Percentiles rank a stretch among this genome's conserved stretches.
phyloP scores from a whole-genome alignment of 2,797 vertebrate genomes.

The Neoniphon sammara region DNA sequence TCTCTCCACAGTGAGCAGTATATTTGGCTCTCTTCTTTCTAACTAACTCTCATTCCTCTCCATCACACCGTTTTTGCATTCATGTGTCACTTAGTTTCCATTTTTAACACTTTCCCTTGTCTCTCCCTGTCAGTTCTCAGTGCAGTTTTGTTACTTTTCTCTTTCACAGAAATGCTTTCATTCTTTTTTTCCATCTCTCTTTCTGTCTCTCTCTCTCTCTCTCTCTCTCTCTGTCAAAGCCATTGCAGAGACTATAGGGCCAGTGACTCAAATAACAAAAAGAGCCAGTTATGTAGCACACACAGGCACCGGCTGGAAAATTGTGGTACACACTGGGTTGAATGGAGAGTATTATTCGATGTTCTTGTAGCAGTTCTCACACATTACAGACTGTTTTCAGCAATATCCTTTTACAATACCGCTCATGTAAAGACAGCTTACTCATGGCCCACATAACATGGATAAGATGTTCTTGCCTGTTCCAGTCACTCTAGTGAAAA shows the following conservation, averaged over 20 bases:
- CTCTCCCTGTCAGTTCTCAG: conserved; percentile 15
- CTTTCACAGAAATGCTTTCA: conserved; percentile 9
- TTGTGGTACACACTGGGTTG: no score
- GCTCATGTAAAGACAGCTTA: no score
- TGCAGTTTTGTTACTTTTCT: conserved; percentile 6
- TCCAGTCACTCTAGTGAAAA: no score
- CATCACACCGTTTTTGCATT: conserved; percentile 15
- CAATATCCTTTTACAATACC: no score
- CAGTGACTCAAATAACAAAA: no score
- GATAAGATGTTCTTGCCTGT: no score
- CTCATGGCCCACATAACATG: no score
- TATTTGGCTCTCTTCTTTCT: conserved; percentile 59
- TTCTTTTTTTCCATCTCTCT: background rate
- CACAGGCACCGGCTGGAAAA: background rate
- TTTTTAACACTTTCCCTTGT: conserved; percentile 25
- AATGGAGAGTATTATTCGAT: no score
- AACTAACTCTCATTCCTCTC: conserved; percentile 37
- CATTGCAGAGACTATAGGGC: background rate
- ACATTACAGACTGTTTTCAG: no score
- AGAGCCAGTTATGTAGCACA: background rate
- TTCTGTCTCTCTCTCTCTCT: conserved; percentile 2
- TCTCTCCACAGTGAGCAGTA: conserved; percentile 36
- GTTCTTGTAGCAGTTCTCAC: no score
- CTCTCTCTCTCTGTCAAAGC: conserved; percentile 19
- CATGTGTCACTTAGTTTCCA: conserved; percentile 21